Conservation (phyloP, 2,888 invertebrate species). For the Antheraea assamensis region DNA sequence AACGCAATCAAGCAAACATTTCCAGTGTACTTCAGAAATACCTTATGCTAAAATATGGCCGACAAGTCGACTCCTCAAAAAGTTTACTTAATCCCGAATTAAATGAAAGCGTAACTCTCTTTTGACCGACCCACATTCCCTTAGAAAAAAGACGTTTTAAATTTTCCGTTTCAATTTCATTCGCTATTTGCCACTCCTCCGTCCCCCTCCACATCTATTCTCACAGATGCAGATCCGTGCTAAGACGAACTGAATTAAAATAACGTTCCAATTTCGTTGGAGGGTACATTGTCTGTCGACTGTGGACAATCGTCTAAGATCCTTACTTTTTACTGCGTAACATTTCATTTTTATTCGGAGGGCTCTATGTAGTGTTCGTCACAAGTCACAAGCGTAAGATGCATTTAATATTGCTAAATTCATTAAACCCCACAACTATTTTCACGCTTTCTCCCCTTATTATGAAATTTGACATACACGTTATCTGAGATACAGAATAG, state of each 20-base stretch:
- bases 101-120: constrained; percentile 23
- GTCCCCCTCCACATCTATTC: background rate
- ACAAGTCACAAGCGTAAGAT: constrained; percentile 28
- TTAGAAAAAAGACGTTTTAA: constrained; percentile 19
- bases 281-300: constrained; percentile 29
- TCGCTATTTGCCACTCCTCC: background rate
- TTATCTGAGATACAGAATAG: no score
- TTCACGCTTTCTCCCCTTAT: no score
- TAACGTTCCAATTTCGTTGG: constrained; percentile 38
- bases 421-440: no score
- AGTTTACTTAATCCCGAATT: constrained; percentile 31
- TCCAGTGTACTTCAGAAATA: constrained; percentile 1
- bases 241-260: constrained; percentile 39
- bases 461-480: no score
- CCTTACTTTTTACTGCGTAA: constrained; percentile 62
- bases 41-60: constrained; percentile 18
- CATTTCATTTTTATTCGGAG: constrained; percentile 68
- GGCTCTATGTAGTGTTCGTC: constrained; percentile 37
- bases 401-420: no score
- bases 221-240: constrained; percentile 17
- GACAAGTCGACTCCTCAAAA: constrained; percentile 9
- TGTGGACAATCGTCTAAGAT: constrained; percentile 34
- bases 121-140: constrained; percentile 14
- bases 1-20: background rate
- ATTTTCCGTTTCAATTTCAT: constrained; percentile 34